Evolutionary conservation across 1,140 invertebrate genomes (phyloP).

Genomic region (Drosophila auraria): DNA sequence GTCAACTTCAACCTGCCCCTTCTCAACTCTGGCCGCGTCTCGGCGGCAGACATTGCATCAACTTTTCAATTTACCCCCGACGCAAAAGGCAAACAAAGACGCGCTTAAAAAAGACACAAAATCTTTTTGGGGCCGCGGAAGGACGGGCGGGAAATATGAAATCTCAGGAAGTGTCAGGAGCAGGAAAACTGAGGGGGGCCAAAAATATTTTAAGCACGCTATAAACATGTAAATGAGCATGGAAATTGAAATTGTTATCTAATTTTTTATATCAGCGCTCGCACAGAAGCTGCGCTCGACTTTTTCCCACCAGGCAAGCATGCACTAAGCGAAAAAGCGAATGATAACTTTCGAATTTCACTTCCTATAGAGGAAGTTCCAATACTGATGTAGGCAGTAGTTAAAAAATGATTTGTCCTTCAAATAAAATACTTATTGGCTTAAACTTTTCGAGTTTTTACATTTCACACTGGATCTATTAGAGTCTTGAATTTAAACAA

Average conservation of each 20-base stretch:
- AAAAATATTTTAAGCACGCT: conserved; percentile 82
- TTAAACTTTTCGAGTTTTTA: too few species aligned
- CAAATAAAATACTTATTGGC: not conserved
- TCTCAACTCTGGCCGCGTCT: conserved; percentile 17
- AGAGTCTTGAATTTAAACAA: too few species aligned
- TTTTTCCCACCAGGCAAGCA: conserved; percentile 14
- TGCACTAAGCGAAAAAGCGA: conserved; percentile 11
- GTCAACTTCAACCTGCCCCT: conserved; percentile 47
- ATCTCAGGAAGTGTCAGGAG: conserved; percentile 65
- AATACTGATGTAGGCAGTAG: not conserved
- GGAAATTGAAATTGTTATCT: conserved; percentile 85
- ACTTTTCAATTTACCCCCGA: conserved; percentile 71
- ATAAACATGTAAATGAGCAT: conserved; percentile 85
- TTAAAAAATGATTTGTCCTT: not conserved
- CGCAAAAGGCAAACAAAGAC: conserved; percentile 63
- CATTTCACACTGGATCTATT: too few species aligned
- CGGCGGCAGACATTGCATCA: conserved; percentile 56
- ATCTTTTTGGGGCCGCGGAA: conserved; percentile 27
- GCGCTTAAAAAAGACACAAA: conserved; percentile 78
- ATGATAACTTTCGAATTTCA: too few species aligned
- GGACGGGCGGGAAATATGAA: conserved; percentile 50
- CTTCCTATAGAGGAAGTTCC: not conserved
- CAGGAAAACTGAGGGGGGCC: conserved; percentile 14
- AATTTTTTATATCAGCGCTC: conserved; percentile 80
- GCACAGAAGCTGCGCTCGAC: conserved; percentile 56